Percentiles rank a stretch among this genome's conserved stretches.
Evolutionary conservation across 2,888 invertebrate species (phyloP).

Genomic region (Cephonodes hylas): DNA sequence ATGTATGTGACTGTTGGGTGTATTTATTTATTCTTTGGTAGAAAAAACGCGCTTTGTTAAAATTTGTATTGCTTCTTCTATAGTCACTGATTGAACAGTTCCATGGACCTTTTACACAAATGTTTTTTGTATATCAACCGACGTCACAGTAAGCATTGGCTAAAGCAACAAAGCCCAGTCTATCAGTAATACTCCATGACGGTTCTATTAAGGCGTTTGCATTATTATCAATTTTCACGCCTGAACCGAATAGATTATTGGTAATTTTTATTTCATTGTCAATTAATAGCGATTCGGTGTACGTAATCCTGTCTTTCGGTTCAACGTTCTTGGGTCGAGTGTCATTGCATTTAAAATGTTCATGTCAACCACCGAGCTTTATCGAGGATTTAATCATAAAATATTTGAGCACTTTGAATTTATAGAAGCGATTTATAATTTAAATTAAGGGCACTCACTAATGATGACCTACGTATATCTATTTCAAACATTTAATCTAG

Average conservation of each 20-base stretch:
- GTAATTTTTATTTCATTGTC: conserved; percentile 40
- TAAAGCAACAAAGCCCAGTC: conserved; percentile 16
- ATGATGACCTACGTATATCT: neutral
- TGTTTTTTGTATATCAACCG: too few species aligned
- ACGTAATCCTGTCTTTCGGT: conserved; percentile 32
- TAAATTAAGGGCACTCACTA: neutral
- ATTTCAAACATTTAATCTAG: neutral
- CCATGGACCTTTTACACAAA: too few species aligned
- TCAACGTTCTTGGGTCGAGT: conserved; percentile 24
- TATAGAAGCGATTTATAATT: neutral
- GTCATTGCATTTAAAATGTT: conserved; percentile 10
- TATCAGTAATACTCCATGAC: conserved; percentile 49
- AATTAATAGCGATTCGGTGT: conserved; percentile 39
- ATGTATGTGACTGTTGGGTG: too few species aligned
- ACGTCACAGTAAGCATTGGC: too few species aligned
- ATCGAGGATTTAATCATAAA: neutral
- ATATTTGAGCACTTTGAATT: neutral
- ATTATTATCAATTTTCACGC: conserved; percentile 63
- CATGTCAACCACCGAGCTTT: neutral
- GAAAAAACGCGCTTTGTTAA: too few species aligned
- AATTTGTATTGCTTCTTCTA: too few species aligned
- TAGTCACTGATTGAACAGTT: too few species aligned
- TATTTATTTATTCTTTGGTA: too few species aligned
- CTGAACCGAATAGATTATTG: conserved; percentile 36
- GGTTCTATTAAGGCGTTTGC: conserved; percentile 42